Conservation (phyloP, 2,113 vertebrate genomes). For the Ceuthmochares aereus region DNA sequence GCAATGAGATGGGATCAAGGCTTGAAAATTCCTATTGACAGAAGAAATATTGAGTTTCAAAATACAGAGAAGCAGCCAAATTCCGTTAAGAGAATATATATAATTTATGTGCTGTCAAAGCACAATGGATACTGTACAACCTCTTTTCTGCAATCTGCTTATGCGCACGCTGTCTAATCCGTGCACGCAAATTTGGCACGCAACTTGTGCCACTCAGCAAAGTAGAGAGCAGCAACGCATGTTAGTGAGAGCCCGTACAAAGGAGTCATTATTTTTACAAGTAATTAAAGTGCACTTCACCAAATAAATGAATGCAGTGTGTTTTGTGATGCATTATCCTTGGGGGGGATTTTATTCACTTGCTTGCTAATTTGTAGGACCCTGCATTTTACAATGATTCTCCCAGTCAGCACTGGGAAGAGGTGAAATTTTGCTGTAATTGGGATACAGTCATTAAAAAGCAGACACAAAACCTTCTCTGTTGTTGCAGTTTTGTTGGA, state of each 20-base stretch:
- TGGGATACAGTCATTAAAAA: neutral
- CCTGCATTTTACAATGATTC: slow-evolving; percentile 17
- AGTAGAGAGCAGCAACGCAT: slow-evolving; percentile 33
- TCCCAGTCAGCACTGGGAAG: neutral
- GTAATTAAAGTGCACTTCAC: slow-evolving; percentile 27
- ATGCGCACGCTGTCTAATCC: neutral
- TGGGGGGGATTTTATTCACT: slow-evolving; percentile 22
- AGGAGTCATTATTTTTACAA: slow-evolving; percentile 61
- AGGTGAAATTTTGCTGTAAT: slow-evolving; percentile 45
- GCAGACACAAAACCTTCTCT: neutral
- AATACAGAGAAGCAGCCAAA: neutral
- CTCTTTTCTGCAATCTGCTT: neutral
- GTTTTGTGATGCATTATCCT: slow-evolving; percentile 49
- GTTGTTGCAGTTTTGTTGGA: neutral
- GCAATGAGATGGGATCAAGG: neutral
- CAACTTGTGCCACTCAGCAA: slow-evolving; percentile 18
- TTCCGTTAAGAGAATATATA: neutral
- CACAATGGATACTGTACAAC: neutral
- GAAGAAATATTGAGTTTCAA: neutral
- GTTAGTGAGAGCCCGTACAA: slow-evolving; percentile 30
- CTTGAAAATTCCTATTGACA: neutral
- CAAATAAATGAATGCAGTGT: slow-evolving; percentile 29
- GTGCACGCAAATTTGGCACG: neutral
- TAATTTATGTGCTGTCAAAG: slow-evolving; percentile 12
- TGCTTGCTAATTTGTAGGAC: slow-evolving; percentile 30